Base-by-base conservation (phyloP, 2,888 invertebrate species). In the Blomia tropicalis region DNA sequence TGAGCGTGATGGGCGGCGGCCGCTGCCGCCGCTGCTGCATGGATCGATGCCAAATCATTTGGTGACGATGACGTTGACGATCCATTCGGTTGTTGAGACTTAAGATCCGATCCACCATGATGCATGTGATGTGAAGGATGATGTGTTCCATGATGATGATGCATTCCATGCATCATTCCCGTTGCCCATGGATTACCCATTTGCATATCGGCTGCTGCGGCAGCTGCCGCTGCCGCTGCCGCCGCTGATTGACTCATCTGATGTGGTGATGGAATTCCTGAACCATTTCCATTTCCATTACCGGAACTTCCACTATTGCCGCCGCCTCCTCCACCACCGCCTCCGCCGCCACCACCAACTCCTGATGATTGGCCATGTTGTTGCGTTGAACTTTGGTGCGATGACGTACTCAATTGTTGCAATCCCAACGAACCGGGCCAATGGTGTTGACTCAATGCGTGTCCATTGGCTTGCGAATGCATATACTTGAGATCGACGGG, bases 61-160 rank as follows among this genome's bases (percentile, higher is more conserved):
- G 71, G 72, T 84, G 85, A 73, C 64, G 60, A 22, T 82, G 58
- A n/a, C 31, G 83, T 68, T 82, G 58, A n/a, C 31, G 83, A 68
- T 71, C 72, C 59, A 72, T 67, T 17, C 71, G 68, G 68, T 19
- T 19, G 11, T 22, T 47, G 47, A 1, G 47, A 47, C 22, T 47
- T 17, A 3, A 2, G 11, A 25, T 47, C 19, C 11, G 19, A 17
- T 14, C 44, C 44, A 32, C 41, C 5, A 47, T 47, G 47, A 14
- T 17, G 17, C 19, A 19, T 47, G 3, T 19, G 17, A 25, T 47
- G 19, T 4, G 47, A 23, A 25, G 11, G 17, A 47, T 47, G 47
- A 22, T 14, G n/a, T 14, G 11, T 11, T 14, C 11, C 11, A 25
- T 47, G 47, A 25, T 47, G 47, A 47, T 47, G 47, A n/a, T 19